Evolutionary conservation across 2,797 vertebrate species (phyloP).

Genomic region (Sebastes hubbsi): DNA sequence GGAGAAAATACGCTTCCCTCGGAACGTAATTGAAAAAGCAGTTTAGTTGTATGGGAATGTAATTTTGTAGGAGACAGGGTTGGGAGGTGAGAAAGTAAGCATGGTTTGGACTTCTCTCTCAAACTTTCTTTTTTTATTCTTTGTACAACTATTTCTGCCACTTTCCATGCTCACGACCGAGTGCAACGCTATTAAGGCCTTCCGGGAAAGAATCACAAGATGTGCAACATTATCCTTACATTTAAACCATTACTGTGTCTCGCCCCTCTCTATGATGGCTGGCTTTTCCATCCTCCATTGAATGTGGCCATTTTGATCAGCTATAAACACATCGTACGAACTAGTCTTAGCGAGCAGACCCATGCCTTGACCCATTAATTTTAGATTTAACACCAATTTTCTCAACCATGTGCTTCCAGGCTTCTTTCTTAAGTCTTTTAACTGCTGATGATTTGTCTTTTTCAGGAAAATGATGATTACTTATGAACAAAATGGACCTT

Average conservation of each 20-base stretch:
- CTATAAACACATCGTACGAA: background rate
- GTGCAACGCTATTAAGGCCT: background rate
- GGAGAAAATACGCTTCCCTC: too few species aligned
- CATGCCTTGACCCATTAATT: background rate
- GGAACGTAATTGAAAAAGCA: too few species aligned
- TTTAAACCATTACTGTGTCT: background rate
- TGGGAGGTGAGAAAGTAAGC: too few species aligned
- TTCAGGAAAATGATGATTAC: background rate
- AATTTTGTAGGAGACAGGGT: too few species aligned
- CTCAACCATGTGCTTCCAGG: background rate
- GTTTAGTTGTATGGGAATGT: too few species aligned
- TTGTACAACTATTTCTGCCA: background rate
- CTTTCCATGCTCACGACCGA: background rate
- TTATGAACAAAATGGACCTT: too few species aligned
- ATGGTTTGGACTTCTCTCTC: background rate
- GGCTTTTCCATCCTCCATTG: background rate
- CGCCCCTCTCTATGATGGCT: background rate
- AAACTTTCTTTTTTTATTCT: background rate
- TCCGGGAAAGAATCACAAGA: background rate
- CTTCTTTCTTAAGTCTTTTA: background rate
- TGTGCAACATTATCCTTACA: background rate
- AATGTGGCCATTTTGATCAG: background rate
- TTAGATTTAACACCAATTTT: background rate
- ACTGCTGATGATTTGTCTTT: background rate
- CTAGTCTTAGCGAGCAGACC: background rate